Percentiles rank a stretch among this genome's conserved stretches.
Evolutionary conservation across 2,113 vertebrate species (phyloP).

Genomic region (Xyrauchen texanus): DNA sequence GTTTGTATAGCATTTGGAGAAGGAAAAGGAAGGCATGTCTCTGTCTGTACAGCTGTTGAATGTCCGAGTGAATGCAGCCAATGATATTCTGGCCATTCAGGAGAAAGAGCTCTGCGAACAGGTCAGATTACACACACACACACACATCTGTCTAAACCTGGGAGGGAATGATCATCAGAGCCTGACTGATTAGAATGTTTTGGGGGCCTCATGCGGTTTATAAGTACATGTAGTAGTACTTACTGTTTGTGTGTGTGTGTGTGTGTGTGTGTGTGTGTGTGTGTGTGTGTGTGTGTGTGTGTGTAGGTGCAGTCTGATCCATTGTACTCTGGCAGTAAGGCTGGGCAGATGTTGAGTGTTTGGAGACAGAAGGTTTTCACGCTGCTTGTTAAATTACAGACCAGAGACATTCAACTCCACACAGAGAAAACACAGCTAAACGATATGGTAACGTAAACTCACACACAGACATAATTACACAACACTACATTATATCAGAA

Average conservation of each 20-base stretch:
- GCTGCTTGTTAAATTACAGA: constrained; percentile 74
- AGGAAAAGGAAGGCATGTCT: constrained; percentile 72
- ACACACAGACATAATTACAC: neutral
- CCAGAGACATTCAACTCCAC: constrained; percentile 69
- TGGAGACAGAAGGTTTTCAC: constrained; percentile 80
- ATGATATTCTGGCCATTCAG: constrained; percentile 75
- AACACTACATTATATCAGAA: no score
- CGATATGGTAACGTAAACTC: constrained; percentile 60
- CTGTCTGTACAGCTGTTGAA: constrained; percentile 72
- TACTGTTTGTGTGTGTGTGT: neutral
- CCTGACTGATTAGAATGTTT: neutral
- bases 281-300: neutral
- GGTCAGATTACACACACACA: constrained; percentile 50
- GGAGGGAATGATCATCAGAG: neutral
- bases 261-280: no score
- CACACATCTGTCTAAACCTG: neutral
- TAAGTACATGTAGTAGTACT: neutral
- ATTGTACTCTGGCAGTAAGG: constrained; percentile 52
- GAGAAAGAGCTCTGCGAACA: constrained; percentile 70
- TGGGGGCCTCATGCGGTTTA: neutral
- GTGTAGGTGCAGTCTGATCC: constrained; percentile 52
- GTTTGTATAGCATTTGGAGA: constrained; percentile 67
- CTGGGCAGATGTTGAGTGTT: constrained; percentile 66
- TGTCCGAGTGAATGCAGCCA: constrained; percentile 72
- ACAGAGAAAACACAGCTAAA: constrained; percentile 62